Conservation (phyloP, 2,113 vertebrate genomes). For the Cryptotis parvus region DNA sequence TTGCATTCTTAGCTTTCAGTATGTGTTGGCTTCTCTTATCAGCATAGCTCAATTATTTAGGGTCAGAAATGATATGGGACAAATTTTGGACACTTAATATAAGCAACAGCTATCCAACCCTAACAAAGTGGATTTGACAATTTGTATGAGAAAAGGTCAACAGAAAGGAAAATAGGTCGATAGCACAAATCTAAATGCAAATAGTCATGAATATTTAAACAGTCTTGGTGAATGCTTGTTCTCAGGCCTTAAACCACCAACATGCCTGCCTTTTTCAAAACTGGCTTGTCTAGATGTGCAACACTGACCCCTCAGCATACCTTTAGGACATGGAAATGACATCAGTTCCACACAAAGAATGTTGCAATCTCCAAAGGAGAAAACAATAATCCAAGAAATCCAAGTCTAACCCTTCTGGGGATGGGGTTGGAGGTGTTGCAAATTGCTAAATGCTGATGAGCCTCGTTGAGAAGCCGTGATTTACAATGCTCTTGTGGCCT, state of each 20-base stretch:
- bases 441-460: not conserved
- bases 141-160: not conserved
- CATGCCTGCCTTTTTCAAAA: not conserved
- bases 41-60: not conserved
- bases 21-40: not conserved
- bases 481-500: conserved; percentile 51
- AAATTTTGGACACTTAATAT: not conserved
- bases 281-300: too few relatives aligned
- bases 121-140: not conserved
- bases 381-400: conserved; percentile 38
- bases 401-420: not conserved
- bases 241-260: not conserved
- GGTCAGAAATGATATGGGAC: not conserved
- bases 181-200: not conserved
- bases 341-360: not conserved
- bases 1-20: too few relatives aligned
- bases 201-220: not conserved
- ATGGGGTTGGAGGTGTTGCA: not conserved
- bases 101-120: not conserved
- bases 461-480: conserved; percentile 37
- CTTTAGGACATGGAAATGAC: not conserved
- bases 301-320: not conserved
- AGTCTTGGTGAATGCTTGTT: not conserved
- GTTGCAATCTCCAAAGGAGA: not conserved
- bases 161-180: not conserved